Evolutionary conservation across 1,140 invertebrate species (phyloP).

Genomic region (Venustaconcha ellipsiformis): DNA sequence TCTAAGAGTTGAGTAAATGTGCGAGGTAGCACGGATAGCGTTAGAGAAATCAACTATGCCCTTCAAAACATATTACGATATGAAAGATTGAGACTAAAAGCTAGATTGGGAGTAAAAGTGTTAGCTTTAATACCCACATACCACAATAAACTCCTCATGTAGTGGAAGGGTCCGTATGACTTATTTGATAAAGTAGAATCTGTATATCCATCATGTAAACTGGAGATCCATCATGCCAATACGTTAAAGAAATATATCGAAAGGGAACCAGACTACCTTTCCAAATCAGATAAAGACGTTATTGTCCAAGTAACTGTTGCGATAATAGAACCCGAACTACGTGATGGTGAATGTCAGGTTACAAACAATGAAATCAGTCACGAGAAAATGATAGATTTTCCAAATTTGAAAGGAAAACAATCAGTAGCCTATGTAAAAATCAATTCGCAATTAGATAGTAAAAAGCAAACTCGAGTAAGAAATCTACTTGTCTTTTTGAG

Average conservation of each 20-base stretch:
- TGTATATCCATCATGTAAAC: background rate
- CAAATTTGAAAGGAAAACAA: background rate
- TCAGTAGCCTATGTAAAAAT: background rate
- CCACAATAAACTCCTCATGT: conserved; percentile 27
- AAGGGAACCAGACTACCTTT: too few relatives aligned
- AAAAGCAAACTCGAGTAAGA: too few relatives aligned
- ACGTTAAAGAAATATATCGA: conserved; percentile 6
- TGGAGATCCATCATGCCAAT: conserved; percentile 1
- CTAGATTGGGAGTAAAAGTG: background rate
- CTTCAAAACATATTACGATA: conserved; percentile 8
- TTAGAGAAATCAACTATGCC: background rate
- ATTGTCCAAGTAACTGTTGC: background rate
- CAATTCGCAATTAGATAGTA: conserved; percentile 1
- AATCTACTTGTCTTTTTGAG: background rate
- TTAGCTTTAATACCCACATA: conserved; percentile 4
- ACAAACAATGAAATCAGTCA: background rate
- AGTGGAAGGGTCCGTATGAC: conserved; percentile 14
- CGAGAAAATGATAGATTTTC: conserved; percentile 6
- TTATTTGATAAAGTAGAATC: background rate
- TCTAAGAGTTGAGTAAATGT: background rate
- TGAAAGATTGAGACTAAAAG: conserved; percentile 1
- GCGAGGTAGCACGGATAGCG: background rate
- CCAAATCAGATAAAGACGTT: background rate
- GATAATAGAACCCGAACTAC: background rate
- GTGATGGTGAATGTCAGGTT: conserved; percentile 7